Percentiles rank a stretch among this genome's conserved stretches.
phyloP scores from a whole-genome alignment of 2,888 invertebrate genomes.

The Mesorhabditis spiculigera region DNA sequence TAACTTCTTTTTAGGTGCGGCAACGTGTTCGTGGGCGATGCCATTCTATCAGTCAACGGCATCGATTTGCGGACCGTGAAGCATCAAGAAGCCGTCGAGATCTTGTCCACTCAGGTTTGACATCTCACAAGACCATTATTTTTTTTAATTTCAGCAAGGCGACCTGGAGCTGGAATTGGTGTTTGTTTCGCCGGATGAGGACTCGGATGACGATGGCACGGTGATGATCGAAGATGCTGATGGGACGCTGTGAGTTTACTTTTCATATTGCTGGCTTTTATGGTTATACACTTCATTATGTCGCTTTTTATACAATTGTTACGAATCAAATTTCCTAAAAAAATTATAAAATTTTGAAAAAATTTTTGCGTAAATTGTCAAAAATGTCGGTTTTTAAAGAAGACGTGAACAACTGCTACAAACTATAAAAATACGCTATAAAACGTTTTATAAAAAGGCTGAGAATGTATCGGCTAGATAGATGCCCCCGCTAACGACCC shows the following conservation, averaged over 20 bases:
- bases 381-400: too few species aligned
- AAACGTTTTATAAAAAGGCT: too few species aligned
- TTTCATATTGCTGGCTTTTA: not conserved
- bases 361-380: too few species aligned
- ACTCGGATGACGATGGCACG: constrained; percentile 63
- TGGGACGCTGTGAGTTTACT: constrained; percentile 38
- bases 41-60: constrained; percentile 77
- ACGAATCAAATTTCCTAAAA: too few species aligned
- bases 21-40: constrained; percentile 76
- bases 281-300: not conserved
- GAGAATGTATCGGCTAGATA: too few species aligned
- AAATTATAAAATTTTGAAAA: too few species aligned
- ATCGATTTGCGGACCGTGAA: constrained; percentile 75
- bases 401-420: too few species aligned
- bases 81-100: constrained; percentile 77
- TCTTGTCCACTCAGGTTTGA: constrained; percentile 71
- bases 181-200: constrained; percentile 73
- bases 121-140: constrained; percentile 5
- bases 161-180: constrained; percentile 76
- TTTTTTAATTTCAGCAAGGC: constrained; percentile 63
- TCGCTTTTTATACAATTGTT: too few species aligned
- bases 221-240: constrained; percentile 51
- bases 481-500: too few species aligned
- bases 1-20: constrained; percentile 39
- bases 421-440: too few species aligned